Evolutionary conservation across 2,888 invertebrate genomes (phyloP).

Genomic region (Scaptomyza polygonia): DNA sequence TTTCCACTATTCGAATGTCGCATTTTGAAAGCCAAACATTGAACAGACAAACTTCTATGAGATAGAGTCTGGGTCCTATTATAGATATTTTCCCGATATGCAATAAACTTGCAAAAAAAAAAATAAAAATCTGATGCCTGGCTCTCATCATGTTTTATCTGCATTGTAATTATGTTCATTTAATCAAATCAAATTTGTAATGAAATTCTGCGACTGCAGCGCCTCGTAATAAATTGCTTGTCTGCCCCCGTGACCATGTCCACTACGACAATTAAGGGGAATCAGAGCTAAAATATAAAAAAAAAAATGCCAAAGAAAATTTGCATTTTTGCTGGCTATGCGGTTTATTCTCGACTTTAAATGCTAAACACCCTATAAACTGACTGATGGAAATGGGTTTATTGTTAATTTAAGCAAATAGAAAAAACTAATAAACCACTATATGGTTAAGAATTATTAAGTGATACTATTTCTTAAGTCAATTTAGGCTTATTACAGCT

Average conservation of each 20-base stretch:
- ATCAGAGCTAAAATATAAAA: background rate
- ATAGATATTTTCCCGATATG: constrained; percentile 5
- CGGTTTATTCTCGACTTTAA: constrained; percentile 29
- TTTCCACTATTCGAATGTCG: background rate
- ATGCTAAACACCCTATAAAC: constrained; percentile 4
- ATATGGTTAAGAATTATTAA: too few species aligned
- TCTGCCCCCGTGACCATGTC: constrained; percentile 17
- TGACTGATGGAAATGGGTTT: background rate
- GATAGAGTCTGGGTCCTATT: constrained; percentile 3
- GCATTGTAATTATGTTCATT: constrained; percentile 74
- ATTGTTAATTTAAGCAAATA: background rate
- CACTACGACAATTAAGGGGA: background rate
- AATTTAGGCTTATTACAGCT: background rate
- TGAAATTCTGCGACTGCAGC: constrained; percentile 60
- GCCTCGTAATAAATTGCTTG: constrained; percentile 53
- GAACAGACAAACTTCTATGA: constrained; percentile 19
- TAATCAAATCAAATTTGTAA: constrained; percentile 69
- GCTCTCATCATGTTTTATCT: constrained; percentile 61
- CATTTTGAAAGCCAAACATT: constrained; percentile 36
- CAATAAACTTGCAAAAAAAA: background rate
- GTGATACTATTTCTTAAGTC: too few species aligned
- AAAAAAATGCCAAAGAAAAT: constrained; percentile 45
- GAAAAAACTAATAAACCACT: too few species aligned
- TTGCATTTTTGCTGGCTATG: constrained; percentile 65
- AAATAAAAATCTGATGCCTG: too few species aligned